A percentile compares a stretch with the other conserved stretches of the same genome.
Conservation (phyloP, 2,113 vertebrate genomes). For the Cephalopholis sonnerati region DNA sequence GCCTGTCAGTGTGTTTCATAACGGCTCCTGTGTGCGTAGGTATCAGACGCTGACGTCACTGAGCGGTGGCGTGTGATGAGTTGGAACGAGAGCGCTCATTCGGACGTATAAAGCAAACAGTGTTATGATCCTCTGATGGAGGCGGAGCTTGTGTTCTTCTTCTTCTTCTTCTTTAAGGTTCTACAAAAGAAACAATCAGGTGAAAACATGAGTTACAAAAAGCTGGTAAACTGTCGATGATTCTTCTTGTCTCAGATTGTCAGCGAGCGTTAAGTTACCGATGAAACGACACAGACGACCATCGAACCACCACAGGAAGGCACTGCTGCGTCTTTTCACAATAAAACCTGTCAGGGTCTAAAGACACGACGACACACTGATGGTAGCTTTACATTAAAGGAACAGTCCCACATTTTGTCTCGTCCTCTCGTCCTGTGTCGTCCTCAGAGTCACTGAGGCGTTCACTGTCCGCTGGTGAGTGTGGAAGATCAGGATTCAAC, state of each 20-base stretch:
- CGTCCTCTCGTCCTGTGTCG: background rate
- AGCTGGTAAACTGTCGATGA: background rate
- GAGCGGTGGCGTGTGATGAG: too few species aligned
- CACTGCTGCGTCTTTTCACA: conserved; percentile 22
- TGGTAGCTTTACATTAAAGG: background rate
- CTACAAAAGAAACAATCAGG: too few species aligned
- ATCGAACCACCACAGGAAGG: conserved; percentile 10
- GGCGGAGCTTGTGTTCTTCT: too few species aligned
- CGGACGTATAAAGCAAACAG: too few species aligned
- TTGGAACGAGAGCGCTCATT: too few species aligned
- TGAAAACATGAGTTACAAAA: background rate
- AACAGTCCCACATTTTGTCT: background rate
- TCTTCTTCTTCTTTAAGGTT: too few species aligned
- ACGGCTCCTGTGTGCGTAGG: too few species aligned
- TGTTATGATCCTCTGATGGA: too few species aligned
- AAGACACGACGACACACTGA: background rate
- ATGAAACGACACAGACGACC: conserved; percentile 17
- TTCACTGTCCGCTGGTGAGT: conserved; percentile 24
- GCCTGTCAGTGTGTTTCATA: too few species aligned
- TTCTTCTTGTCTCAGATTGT: conserved; percentile 14
- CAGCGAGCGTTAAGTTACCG: background rate
- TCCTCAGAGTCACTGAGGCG: background rate
- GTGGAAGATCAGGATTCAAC: conserved; percentile 31
- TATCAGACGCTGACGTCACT: too few species aligned
- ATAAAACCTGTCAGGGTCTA: background rate